Evolutionary conservation across 2,113 vertebrate genomes (phyloP).

Genomic region (Dicaeum eximium): DNA sequence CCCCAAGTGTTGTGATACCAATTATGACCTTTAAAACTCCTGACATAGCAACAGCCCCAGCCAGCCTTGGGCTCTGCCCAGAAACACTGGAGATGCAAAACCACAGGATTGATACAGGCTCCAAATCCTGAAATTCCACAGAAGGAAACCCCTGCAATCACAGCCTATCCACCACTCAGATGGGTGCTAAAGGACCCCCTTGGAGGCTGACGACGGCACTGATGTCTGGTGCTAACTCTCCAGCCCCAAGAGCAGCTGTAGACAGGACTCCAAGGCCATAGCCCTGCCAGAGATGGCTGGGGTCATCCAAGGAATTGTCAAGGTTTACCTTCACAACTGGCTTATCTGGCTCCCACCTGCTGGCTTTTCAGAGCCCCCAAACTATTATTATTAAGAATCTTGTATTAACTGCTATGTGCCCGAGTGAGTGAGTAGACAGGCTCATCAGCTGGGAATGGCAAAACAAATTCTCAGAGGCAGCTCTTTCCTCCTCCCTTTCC

Average conservation of each 20-base stretch:
- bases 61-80: neutral
- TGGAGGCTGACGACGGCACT: rapidly evolving
- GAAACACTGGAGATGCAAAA: neutral
- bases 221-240: neutral
- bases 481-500: slow-evolving; percentile 3
- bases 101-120: rapidly evolving
- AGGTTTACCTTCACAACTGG: neutral
- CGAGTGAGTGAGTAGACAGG: neutral
- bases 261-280: neutral
- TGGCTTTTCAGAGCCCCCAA: neutral
- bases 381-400: neutral
- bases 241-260: rapidly evolving
- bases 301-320: neutral
- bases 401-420: neutral
- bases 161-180: neutral
- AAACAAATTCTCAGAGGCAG: slow-evolving; percentile 21
- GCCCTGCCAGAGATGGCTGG: neutral
- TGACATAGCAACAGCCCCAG: neutral
- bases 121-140: neutral
- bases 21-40: neutral
- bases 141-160: neutral
- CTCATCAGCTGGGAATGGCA: neutral
- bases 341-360: slow-evolving; percentile 11
- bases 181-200: neutral
- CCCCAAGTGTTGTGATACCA: neutral